Conservation (phyloP, 1,140 invertebrate genomes). For the Xylocopa sonorina region DNA sequence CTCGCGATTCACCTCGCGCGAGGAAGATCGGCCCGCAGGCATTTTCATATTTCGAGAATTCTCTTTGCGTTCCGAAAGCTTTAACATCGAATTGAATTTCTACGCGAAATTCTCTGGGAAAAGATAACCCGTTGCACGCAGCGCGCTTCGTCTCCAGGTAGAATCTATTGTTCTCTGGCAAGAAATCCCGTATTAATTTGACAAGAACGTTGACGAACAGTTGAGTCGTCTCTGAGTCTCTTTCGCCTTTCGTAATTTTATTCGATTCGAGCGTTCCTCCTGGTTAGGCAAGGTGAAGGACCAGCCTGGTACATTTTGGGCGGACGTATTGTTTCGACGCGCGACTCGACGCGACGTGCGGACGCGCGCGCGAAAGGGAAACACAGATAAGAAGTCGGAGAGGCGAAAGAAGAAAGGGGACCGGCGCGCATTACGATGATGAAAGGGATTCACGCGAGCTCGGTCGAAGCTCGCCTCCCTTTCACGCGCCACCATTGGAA, state of each 20-base stretch:
- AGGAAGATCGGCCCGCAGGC: not conserved
- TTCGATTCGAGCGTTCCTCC: not conserved
- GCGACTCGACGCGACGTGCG: not conserved
- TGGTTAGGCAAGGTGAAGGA: constrained; percentile 7
- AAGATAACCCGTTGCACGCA: no score
- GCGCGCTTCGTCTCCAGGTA: no score
- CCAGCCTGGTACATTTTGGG: not conserved
- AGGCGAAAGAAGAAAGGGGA: not conserved
- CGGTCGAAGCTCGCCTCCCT: constrained; percentile 23
- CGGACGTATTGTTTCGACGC: not conserved
- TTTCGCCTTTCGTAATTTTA: constrained; percentile 6
- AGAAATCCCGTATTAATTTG: no score
- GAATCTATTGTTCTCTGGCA: no score
- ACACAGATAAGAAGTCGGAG: no score
- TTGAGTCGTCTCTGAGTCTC: no score
- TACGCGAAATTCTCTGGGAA: no score
- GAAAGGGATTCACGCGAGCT: constrained; percentile 45
- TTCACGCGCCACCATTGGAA: constrained; percentile 30
- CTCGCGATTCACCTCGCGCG: no score
- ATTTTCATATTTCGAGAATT: not conserved
- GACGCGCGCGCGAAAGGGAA: not conserved
- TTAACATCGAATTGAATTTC: no score
- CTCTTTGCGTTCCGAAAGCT: not conserved
- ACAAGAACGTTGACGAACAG: no score
- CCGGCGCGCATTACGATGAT: constrained; percentile 50